Evolutionary conservation across 2,888 invertebrate species (phyloP).

Genomic region (Drosophila tanythrix): DNA sequence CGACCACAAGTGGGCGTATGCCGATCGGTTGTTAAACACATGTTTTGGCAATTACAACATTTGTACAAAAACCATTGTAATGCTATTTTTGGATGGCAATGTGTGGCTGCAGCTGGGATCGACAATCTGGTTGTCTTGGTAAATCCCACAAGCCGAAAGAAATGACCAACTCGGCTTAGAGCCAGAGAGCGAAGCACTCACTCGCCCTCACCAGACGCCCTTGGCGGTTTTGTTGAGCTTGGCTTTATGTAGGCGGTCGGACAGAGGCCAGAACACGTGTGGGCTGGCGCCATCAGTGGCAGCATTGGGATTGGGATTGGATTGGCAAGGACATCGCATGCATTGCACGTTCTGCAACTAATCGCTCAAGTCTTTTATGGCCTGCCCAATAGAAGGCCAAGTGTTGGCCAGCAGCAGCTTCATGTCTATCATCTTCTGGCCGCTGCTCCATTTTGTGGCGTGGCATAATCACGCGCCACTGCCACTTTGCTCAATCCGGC

Average conservation of each 20-base stretch:
- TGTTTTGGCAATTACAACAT: slow-evolving; percentile 58
- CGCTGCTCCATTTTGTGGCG: slow-evolving; percentile 21
- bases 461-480: slow-evolving; percentile 64
- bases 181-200: slow-evolving; percentile 17
- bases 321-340: slow-evolving; percentile 48
- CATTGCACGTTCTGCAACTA: slow-evolving; percentile 75
- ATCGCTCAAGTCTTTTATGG: slow-evolving; percentile 81
- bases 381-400: slow-evolving; percentile 43
- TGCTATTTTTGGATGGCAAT: slow-evolving; percentile 22
- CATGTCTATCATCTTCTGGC: slow-evolving; percentile 49
- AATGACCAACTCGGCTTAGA: slow-evolving; percentile 54
- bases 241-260: slow-evolving; percentile 7
- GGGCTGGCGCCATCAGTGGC: slow-evolving; percentile 32
- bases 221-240: slow-evolving; percentile 42
- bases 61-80: slow-evolving; percentile 43
- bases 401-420: slow-evolving; percentile 26
- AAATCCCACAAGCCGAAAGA: slow-evolving; percentile 55
- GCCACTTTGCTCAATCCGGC: slow-evolving; percentile 72
- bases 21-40: slow-evolving; percentile 49
- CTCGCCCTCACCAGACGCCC: not conserved
- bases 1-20: slow-evolving; percentile 36
- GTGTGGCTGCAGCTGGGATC: slow-evolving; percentile 20
- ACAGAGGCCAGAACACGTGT: slow-evolving; percentile 13
- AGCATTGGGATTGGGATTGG: slow-evolving; percentile 1
- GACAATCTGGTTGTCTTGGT: slow-evolving; percentile 57